These are phyloP conservation scores for Crotophaga sulcirostris DNA, from an alignment of 2,113 vertebrate genomes.

Conservation along the genomic window DNA sequence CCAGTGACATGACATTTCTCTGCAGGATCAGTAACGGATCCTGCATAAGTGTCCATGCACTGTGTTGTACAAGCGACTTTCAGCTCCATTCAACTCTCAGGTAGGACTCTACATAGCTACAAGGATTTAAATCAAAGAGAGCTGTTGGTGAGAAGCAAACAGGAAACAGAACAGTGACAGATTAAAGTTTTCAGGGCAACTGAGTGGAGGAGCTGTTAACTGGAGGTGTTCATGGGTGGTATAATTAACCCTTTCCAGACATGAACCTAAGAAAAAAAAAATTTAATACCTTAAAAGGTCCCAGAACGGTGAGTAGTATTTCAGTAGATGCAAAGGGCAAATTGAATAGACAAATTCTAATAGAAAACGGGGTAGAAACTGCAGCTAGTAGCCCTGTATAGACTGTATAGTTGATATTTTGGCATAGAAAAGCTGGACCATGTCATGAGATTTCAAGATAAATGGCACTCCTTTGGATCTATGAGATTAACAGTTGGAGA, in stretches of 20 bases:
- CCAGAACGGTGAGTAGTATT: neutral
- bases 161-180: neutral
- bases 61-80: neutral
- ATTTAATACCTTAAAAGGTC: neutral
- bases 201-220: neutral
- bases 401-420: neutral
- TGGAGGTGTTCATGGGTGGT: neutral
- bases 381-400: neutral
- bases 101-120: neutral
- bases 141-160: neutral
- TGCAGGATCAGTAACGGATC: neutral
- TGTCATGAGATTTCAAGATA: neutral
- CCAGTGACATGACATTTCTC: constrained; percentile 4
- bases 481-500: neutral
- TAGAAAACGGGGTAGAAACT: neutral
- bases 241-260: neutral
- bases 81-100: neutral
- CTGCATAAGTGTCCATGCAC: neutral
- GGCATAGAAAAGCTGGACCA: neutral
- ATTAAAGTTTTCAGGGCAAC: neutral
- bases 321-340: neutral
- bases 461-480: neutral
- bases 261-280: neutral
- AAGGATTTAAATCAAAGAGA: neutral
- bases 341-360: neutral